phyloP scores from a whole-genome alignment of 1,140 invertebrate genomes.

The Cyclargus thomasi region DNA sequence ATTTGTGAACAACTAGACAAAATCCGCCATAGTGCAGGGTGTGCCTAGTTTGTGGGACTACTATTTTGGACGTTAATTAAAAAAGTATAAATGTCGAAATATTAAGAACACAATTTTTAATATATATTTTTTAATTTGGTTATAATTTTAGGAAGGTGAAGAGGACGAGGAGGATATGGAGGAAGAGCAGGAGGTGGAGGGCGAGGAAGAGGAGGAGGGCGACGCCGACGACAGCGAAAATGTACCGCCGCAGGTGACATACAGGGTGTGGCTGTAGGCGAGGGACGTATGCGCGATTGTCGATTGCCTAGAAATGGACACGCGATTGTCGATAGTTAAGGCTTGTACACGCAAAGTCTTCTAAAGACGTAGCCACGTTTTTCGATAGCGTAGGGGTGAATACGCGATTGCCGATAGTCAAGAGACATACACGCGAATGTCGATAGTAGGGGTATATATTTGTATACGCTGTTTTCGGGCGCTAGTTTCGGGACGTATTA shows the following conservation, averaged over 20 bases:
- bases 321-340: neutral
- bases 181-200: constrained; percentile 76
- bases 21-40: too few relatives aligned
- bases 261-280: neutral
- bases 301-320: neutral
- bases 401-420: neutral
- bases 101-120: too few relatives aligned
- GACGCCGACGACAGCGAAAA: constrained; percentile 72
- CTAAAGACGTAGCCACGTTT: neutral
- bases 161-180: constrained; percentile 65
- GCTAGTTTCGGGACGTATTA: too few relatives aligned
- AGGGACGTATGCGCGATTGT: neutral
- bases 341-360: too few relatives aligned
- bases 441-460: too few relatives aligned
- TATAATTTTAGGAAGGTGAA: constrained; percentile 50
- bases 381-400: neutral
- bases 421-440: too few relatives aligned
- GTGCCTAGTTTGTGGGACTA: too few relatives aligned
- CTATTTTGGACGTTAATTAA: too few relatives aligned
- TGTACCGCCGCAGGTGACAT: constrained; percentile 38
- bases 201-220: constrained; percentile 75
- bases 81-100: too few relatives aligned
- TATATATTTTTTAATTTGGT: too few relatives aligned
- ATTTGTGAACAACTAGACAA: too few relatives aligned
- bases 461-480: too few relatives aligned